Base-by-base conservation (phyloP, 2,113 vertebrate genomes). In the Dolichotis patagonum region DNA sequence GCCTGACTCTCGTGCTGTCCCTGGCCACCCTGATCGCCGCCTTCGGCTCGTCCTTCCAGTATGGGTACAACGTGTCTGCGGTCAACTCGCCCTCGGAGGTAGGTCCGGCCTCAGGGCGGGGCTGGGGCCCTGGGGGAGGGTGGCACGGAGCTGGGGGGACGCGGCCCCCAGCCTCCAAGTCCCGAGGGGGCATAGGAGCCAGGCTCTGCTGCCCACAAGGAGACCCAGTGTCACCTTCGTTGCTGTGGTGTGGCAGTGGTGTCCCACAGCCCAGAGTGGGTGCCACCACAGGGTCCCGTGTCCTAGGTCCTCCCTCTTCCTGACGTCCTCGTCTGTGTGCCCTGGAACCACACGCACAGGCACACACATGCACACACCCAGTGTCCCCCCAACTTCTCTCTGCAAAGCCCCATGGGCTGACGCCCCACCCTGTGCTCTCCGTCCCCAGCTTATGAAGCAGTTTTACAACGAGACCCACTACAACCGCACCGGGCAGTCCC, bases 41-140 rank as follows among this genome's bases (percentile, higher is more conserved):
- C 0, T 99, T 99, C n/a, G 99, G 99, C 32, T 99, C 99, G 0
- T 99, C 99, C 22, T 99, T 99, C 98, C 99, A 99, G 97, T 99
- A 99, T 0, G 99, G 99, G 10, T 99, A 99, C 97, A 99, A 99
- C 0, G 99, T 99, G 58, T 99, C 99, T 1, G 99, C 98, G 0
- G 94, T 99, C 97, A 99, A 99, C 97, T 99, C 99, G 71, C 99
- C 99, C 3, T 96, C 99, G 0, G 92, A 80, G 96, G 99, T 99
- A 99, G 95, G 98, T 96, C 0, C 28, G 0, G 43, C 73, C 43
- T 43, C 6, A 1, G 24, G 38, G 41, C 43, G 41, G 22, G 43
- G 73, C 6, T 11, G 49, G 71, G 22, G 3, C 71, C 71, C 69
- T 71, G 69, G 30, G 35, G 65, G 35, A 20, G 17, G 20, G 20